These are phyloP conservation scores for Masnerella sp. DNA, from an alignment of 2,888 invertebrate genomes.

Conservation along the genomic window DNA sequence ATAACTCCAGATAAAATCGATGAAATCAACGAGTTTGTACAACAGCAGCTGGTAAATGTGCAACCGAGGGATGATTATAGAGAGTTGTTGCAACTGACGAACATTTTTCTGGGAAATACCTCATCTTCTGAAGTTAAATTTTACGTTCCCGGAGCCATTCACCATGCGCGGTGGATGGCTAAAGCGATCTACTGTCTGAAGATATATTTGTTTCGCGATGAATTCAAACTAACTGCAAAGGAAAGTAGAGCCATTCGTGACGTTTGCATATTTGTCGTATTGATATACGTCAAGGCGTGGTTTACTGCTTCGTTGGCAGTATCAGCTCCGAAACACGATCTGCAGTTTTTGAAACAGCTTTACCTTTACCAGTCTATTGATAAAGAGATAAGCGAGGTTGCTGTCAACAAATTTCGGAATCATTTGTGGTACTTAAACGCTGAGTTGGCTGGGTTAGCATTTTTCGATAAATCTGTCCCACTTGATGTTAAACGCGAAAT, in stretches of 20 bases:
- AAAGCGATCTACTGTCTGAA: constrained; percentile 65
- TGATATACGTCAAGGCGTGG: constrained; percentile 59
- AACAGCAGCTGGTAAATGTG: too few species aligned
- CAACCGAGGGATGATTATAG: constrained; percentile 1
- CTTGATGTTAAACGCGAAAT: constrained; percentile 16
- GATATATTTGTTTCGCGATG: constrained; percentile 63
- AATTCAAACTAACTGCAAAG: constrained; percentile 59
- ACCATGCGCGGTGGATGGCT: constrained; percentile 67
- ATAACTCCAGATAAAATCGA: too few species aligned
- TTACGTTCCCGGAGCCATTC: constrained; percentile 60
- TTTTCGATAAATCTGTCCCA: not conserved
- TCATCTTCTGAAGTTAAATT: constrained; percentile 37
- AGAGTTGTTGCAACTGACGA: constrained; percentile 43
- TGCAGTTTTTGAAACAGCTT: constrained; percentile 10
- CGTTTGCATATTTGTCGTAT: too few species aligned
- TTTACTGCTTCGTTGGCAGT: constrained; percentile 31
- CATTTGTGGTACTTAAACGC: constrained; percentile 15
- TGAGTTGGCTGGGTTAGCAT: not conserved
- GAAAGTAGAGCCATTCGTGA: too few species aligned
- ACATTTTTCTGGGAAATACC: constrained; percentile 42
- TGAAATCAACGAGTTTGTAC: too few species aligned
- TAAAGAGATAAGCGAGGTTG: not conserved
- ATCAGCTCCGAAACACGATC: constrained; percentile 56
- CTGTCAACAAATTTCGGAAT: constrained; percentile 8
- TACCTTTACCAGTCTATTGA: not conserved